A percentile compares a stretch with the other conserved stretches of the same genome.
Evolutionary conservation across 1,140 invertebrate species (phyloP).

Genomic region (Chironomus tepperi): DNA sequence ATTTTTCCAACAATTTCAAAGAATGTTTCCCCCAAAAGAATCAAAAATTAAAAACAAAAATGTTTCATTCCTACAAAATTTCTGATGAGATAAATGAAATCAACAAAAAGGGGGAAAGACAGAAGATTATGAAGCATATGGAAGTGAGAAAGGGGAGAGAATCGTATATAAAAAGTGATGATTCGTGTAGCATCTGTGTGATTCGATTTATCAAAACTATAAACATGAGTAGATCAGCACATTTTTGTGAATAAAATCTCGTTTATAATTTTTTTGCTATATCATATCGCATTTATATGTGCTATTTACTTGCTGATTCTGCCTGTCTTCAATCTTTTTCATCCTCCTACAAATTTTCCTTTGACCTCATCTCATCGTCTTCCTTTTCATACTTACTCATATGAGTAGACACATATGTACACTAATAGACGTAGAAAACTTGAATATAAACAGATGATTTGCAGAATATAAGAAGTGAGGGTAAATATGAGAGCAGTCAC

Average conservation of each 20-base stretch:
- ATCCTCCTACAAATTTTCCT: no score
- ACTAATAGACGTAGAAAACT: neutral
- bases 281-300: neutral
- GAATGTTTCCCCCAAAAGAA: no score
- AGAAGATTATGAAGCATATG: neutral
- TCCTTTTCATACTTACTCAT: no score
- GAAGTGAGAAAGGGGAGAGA: neutral
- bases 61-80: no score
- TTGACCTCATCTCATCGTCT: no score
- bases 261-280: neutral
- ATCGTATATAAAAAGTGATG: neutral
- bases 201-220: slow-evolving; percentile 4
- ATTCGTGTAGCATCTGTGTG: neutral
- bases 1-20: no score
- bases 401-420: neutral
- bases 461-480: neutral
- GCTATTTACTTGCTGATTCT: neutral
- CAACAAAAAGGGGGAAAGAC: no score
- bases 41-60: no score
- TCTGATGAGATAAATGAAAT: neutral
- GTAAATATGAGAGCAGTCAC: neutral
- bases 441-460: neutral
- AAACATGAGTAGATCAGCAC: slow-evolving; percentile 2
- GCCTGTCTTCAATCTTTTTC: neutral
- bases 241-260: slow-evolving; percentile 4